Evolutionary conservation across 1,140 invertebrate species (phyloP).

Genomic region (Akabosia matsudoensis): DNA sequence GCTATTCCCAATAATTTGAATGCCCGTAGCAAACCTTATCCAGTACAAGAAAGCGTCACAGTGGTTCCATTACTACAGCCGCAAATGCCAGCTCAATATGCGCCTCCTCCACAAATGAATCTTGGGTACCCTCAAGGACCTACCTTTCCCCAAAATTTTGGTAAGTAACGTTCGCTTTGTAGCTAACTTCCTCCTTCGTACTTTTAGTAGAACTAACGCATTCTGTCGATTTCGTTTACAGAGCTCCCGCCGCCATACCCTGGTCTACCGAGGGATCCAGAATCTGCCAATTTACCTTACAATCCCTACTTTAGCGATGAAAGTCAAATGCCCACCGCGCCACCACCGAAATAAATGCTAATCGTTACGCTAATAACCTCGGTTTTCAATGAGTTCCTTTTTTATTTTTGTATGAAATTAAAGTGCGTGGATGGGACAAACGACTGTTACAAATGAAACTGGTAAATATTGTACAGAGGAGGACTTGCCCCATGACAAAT

Average conservation of each 20-base stretch:
- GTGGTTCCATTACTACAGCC: constrained; percentile 21
- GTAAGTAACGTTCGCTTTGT: neutral
- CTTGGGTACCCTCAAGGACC: neutral
- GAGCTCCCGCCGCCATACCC: constrained; percentile 41
- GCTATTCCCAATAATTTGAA: constrained; percentile 32
- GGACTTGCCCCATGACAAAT: too few species aligned
- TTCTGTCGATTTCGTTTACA: constrained; percentile 16
- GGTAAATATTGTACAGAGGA: too few species aligned
- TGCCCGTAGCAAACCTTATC: constrained; percentile 28
- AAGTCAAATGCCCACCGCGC: neutral
- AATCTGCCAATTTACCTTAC: constrained; percentile 27
- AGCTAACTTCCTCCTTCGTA: neutral
- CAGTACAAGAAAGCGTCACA: constrained; percentile 35
- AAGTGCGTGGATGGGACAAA: neutral
- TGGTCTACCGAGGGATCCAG: constrained; percentile 29
- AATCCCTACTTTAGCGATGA: constrained; percentile 36
- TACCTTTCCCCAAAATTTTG: constrained; percentile 8
- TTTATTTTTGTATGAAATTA: neutral
- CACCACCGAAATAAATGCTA: neutral
- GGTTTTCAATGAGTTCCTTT: neutral
- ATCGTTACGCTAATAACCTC: neutral
- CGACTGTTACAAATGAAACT: neutral
- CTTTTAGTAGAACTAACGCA: neutral
- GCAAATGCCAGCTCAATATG: neutral
- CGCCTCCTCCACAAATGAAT: neutral